phyloP scores from a whole-genome alignment of 2,888 invertebrate species.

The Anthophora plumipes region DNA sequence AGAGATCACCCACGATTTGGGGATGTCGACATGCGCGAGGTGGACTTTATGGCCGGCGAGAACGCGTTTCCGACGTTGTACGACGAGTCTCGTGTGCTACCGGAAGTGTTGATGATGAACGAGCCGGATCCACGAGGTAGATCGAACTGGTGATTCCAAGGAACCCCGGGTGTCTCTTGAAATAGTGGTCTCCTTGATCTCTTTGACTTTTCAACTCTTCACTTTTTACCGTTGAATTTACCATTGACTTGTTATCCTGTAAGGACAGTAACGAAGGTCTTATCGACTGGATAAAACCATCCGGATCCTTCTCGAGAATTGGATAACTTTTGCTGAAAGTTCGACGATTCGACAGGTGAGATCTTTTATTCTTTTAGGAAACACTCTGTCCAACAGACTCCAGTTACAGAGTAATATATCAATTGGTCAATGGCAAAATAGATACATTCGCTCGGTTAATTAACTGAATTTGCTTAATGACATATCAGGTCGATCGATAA shows the following conservation, averaged over 20 bases:
- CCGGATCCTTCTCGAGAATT: slow-evolving; percentile 2
- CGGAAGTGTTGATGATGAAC: slow-evolving; percentile 57
- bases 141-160: slow-evolving; percentile 36
- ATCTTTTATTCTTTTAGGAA: background rate
- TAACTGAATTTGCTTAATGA: background rate
- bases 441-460: slow-evolving; percentile 17
- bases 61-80: slow-evolving; percentile 61
- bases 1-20: slow-evolving; percentile 24
- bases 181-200: slow-evolving; percentile 10
- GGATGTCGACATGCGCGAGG: slow-evolving; percentile 66
- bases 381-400: too few relatives aligned
- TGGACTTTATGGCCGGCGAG: slow-evolving; percentile 68
- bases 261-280: background rate
- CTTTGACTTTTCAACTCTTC: background rate
- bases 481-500: background rate
- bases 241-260: slow-evolving; percentile 11
- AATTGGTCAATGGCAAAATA: background rate
- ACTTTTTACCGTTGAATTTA: background rate
- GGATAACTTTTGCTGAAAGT: slow-evolving; percentile 2
- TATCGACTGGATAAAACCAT: background rate
- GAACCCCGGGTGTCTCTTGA: background rate
- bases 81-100: slow-evolving; percentile 33
- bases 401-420: too few relatives aligned
- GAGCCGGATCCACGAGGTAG: slow-evolving; percentile 41
- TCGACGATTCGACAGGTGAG: slow-evolving; percentile 46